Conservation (phyloP, 2,888 invertebrate species). For the Mythimna impura region DNA sequence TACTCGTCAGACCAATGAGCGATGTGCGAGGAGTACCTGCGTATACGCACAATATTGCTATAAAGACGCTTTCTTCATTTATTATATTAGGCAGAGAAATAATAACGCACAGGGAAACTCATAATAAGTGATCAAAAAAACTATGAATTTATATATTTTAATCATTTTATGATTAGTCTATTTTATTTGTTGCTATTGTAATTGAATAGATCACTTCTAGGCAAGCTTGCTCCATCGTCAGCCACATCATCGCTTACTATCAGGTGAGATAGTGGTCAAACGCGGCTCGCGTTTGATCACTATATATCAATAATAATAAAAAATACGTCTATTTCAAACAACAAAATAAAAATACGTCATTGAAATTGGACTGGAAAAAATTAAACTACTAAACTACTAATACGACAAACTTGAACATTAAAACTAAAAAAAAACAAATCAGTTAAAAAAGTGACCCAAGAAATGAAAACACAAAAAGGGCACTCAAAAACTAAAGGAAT, state of each 20-base stretch:
- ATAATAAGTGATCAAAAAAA: neutral
- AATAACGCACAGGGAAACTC: neutral
- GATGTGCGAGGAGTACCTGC: constrained; percentile 95
- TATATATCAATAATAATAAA: too few species aligned
- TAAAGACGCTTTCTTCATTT: neutral
- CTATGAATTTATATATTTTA: neutral
- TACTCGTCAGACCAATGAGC: constrained; percentile 94
- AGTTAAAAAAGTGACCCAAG: neutral
- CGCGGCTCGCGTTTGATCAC: too few species aligned
- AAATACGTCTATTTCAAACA: neutral
- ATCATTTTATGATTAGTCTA: neutral
- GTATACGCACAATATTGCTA: constrained; percentile 9
- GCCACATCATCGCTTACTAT: too few species aligned
- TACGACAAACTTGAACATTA: neutral
- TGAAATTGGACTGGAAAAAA: neutral
- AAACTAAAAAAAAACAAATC: neutral
- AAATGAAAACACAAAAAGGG: constrained; percentile 1
- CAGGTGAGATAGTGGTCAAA: too few species aligned
- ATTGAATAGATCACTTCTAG: too few species aligned
- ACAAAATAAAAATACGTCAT: neutral
- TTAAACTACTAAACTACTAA: neutral
- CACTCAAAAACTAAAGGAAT: constrained; percentile 20
- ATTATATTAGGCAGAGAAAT: neutral
- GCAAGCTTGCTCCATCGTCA: too few species aligned
- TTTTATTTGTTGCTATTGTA: neutral